Evolutionary conservation across 30 jellyfish, hydroid and myxozoan species (phyloP).

Genomic region (Chironex yamaguchii): DNA sequence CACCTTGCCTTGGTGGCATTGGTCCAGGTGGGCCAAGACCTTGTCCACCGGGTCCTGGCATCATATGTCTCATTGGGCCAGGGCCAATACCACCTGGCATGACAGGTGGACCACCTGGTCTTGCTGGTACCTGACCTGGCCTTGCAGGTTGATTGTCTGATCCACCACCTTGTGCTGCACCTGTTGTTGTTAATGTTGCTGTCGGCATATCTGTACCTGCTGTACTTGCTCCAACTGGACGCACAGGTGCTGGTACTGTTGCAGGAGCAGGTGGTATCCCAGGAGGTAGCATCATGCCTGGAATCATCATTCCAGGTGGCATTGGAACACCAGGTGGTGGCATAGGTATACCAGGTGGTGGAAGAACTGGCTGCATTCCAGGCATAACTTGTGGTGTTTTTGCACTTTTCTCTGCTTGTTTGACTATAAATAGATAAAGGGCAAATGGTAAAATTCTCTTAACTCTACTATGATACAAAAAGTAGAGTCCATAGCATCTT

Average conservation of each 20-base stretch:
- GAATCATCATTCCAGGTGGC: constrained; percentile 96
- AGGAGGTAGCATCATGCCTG: constrained; percentile 96
- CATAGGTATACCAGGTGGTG: constrained; percentile 92
- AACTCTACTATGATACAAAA: background rate
- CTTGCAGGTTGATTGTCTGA: background rate
- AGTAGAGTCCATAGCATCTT: too few species aligned
- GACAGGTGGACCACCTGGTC: background rate
- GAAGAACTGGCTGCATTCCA: constrained; percentile 60
- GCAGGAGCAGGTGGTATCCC: constrained; percentile 91
- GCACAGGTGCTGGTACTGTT: constrained; percentile 49
- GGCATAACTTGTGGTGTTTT: constrained; percentile 9
- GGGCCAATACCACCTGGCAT: background rate
- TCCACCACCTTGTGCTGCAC: background rate
- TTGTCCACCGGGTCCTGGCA: background rate
- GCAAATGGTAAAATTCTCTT: background rate
- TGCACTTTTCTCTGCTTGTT: constrained; percentile 93
- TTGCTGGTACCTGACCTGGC: background rate
- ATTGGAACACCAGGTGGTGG: constrained; percentile 72
- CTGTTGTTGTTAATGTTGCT: constrained; percentile 1
- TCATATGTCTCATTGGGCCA: background rate
- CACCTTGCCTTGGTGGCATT: background rate
- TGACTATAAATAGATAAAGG: too few species aligned
- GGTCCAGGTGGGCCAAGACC: background rate
- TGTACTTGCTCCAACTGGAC: constrained; percentile 39
- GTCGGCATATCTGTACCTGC: constrained; percentile 31